Percentiles rank a stretch among this genome's conserved stretches.
These are phyloP conservation scores for Enchytraeus crypticus DNA, from an alignment of 2,888 invertebrate genomes.

Conservation along the genomic window DNA sequence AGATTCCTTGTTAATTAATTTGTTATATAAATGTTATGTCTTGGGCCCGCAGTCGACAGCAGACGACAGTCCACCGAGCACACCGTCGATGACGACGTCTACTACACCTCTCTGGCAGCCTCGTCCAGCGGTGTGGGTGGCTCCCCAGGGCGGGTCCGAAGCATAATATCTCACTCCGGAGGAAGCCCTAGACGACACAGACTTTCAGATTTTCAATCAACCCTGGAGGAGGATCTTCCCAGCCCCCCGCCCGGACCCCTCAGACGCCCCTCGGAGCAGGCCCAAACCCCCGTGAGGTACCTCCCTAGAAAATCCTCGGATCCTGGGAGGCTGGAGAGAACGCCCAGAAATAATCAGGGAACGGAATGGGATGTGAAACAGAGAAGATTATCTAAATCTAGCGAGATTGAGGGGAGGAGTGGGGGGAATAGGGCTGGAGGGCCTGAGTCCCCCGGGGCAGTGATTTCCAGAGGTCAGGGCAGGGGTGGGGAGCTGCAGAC, in stretches of 20 bases:
- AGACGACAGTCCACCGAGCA: not conserved
- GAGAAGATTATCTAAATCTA: not conserved
- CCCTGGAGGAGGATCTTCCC: not conserved
- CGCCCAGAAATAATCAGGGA: not conserved
- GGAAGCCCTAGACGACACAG: not conserved
- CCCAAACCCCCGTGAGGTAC: not conserved
- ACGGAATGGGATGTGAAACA: not conserved
- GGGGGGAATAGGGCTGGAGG: too few relatives aligned
- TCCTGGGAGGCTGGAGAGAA: not conserved
- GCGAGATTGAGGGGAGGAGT: too few relatives aligned
- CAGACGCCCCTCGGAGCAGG: not conserved
- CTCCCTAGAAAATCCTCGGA: constrained; percentile 1
- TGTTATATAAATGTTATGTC: too few relatives aligned
- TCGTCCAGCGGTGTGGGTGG: too few relatives aligned
- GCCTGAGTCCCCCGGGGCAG: too few relatives aligned
- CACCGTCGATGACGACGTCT: not conserved
- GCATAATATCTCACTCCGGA: too few relatives aligned
- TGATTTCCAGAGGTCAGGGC: too few relatives aligned
- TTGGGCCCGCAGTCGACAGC: not conserved
- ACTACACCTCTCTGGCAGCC: not conserved
- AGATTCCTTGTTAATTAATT: too few relatives aligned
- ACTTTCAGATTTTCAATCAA: not conserved
- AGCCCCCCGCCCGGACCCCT: not conserved
- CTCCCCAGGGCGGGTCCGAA: too few relatives aligned
- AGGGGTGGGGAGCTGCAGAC: too few relatives aligned